These are phyloP conservation scores for Ptilorrhoa leucosticta DNA, from an alignment of 2,113 vertebrate genomes.

Conservation along the genomic window DNA sequence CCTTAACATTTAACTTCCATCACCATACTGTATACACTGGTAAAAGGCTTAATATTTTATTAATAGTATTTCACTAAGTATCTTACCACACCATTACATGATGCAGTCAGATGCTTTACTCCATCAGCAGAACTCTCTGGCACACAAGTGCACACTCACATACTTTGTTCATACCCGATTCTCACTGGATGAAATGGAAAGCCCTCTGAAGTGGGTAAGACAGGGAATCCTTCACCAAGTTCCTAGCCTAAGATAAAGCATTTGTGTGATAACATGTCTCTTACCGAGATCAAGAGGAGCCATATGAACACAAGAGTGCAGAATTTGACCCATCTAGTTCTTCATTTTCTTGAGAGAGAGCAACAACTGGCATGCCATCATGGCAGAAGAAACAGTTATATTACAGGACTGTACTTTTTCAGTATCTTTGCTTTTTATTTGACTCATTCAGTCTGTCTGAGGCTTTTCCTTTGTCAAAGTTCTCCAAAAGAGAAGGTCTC, in stretches of 20 bases:
- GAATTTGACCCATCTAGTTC: neutral
- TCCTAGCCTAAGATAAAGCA: neutral
- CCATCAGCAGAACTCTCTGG: neutral
- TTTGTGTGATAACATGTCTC: neutral
- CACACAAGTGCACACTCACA: accelerated
- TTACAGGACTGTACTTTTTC: neutral
- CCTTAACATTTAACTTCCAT: neutral
- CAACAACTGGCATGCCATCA: neutral
- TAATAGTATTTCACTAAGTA: neutral
- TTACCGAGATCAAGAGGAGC: neutral
- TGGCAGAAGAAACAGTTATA: neutral
- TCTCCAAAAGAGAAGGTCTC: neutral
- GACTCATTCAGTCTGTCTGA: neutral
- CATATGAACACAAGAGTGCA: neutral
- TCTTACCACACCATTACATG: neutral
- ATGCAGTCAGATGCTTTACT: neutral
- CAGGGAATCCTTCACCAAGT: neutral
- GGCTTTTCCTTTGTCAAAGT: neutral
- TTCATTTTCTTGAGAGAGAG: neutral
- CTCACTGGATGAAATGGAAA: neutral
- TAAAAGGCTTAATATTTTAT: neutral
- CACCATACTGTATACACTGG: neutral
- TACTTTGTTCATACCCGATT: neutral
- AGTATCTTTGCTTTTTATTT: neutral
- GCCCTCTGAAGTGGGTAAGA: neutral